Base-by-base conservation (phyloP, 1,140 invertebrate species). In the Eriosoma lanigerum region DNA sequence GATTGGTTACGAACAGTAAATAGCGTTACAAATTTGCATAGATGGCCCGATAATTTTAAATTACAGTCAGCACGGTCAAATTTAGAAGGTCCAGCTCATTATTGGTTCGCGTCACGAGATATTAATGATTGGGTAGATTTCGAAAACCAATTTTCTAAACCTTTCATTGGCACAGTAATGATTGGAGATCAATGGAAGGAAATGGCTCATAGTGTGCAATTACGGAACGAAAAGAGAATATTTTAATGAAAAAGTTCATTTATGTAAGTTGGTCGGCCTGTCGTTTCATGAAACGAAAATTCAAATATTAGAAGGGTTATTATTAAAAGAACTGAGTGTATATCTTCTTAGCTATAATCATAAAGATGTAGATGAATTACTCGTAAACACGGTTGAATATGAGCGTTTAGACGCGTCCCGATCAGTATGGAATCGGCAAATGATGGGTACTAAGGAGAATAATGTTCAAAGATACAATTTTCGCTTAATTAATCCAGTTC, bases 1-100 rank as follows among this genome's bases (percentile, higher is more conserved):
- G 66, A 70, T 8, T 70, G 66, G 66, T 24, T 70, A 6, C 19
- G 21, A 38, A 60, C 66, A 9, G 66, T 70, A 4, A 46, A 70
- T 6, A n/a, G 44, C n/a, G 13, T 48, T 46, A 44, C 66, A 1
- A 46, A 70, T 15, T 3, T 70, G 15, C n/a, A 70, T 48, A 4
- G 21, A 9, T 70, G 46, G 46, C 66, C 66, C 13, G 21, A 26
- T 15, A 70, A 24, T 21, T 70, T 70, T 17, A 46, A 46, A 26
- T 8, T 70, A 8, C 66, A 70, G 19, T 70, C 44, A 3, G 44
- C 24, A 13, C 21, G 66, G 0, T n/a, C 46, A 0, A 13, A 70
- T 48, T 1, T 70, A 15, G 21, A 44, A 24, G 66, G 66, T 24
- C 15, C 21, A 13, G 66, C 66, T 2, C n/a, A 15, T 15, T 19